Evolutionary conservation across 2,888 invertebrate species (phyloP).

Genomic region (Orthosia cruda): DNA sequence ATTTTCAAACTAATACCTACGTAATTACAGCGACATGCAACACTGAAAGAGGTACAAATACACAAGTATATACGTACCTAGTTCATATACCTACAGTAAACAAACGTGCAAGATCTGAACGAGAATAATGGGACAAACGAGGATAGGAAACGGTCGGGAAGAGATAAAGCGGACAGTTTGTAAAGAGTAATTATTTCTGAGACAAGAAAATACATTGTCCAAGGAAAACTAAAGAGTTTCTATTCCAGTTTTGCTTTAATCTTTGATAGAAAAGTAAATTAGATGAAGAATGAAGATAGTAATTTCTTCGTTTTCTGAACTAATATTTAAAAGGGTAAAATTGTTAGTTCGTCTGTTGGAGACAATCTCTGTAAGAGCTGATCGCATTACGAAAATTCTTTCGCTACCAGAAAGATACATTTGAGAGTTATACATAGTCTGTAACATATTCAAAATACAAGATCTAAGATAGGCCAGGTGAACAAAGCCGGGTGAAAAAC

Average conservation of each 20-base stretch:
- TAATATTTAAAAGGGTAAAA: background rate
- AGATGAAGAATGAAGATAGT: background rate
- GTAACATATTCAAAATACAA: no score
- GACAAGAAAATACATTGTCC: conserved; percentile 65
- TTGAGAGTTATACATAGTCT: no score
- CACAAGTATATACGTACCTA: conserved; percentile 36
- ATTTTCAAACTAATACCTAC: conserved; percentile 2
- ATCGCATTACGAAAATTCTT: no score
- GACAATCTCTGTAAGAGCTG: no score
- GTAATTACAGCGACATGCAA: conserved; percentile 49
- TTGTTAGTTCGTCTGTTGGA: no score
- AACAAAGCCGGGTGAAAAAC: no score
- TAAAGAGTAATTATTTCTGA: conserved; percentile 85
- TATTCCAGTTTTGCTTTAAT: conserved; percentile 58
- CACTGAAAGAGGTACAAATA: conserved; percentile 39
- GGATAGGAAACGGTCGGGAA: conserved; percentile 79
- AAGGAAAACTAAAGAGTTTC: conserved; percentile 61
- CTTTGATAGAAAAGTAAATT: conserved; percentile 41
- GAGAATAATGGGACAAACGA: conserved; percentile 80
- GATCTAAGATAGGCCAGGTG: background rate
- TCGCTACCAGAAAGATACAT: no score
- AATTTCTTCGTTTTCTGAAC: background rate
- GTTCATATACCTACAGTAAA: conserved; percentile 41
- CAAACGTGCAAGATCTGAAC: conserved; percentile 64
- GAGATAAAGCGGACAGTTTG: conserved; percentile 84